Evolutionary conservation across 2,113 vertebrate genomes (phyloP).

Genomic region (Solea solea): DNA sequence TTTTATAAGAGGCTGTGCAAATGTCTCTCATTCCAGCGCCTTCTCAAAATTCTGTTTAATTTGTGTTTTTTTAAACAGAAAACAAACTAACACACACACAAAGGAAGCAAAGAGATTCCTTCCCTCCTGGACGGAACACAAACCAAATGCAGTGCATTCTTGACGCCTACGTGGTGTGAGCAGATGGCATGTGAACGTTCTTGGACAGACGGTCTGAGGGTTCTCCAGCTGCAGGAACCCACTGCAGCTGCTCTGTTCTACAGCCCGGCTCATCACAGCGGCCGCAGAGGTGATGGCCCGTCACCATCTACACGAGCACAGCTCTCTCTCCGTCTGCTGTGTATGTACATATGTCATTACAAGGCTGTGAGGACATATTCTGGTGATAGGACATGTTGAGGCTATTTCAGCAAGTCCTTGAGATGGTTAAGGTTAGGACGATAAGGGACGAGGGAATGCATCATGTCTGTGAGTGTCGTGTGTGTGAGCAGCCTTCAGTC

Average conservation of each 20-base stretch:
- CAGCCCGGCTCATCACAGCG: neutral
- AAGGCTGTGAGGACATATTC: neutral
- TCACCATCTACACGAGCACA: slow-evolving; percentile 24
- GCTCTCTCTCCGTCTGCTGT: slow-evolving; percentile 3
- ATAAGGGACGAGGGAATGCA: too few species aligned
- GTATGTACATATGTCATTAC: neutral
- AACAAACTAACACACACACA: neutral
- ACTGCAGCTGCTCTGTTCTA: slow-evolving; percentile 11
- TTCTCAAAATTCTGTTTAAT: neutral
- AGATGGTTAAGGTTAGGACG: too few species aligned
- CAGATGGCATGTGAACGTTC: slow-evolving; percentile 17
- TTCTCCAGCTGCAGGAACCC: slow-evolving; percentile 25
- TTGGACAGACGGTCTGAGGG: slow-evolving; percentile 38
- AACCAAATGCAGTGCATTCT: neutral
- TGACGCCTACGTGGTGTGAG: slow-evolving; percentile 10
- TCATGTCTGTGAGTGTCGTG: neutral
- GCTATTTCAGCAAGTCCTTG: too few species aligned
- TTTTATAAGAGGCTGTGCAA: too few species aligned
- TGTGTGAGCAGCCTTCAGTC: slow-evolving; percentile 41
- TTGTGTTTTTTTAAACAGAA: too few species aligned
- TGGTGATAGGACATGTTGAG: neutral
- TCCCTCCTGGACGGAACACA: neutral
- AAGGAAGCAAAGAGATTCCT: neutral
- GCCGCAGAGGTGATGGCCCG: slow-evolving; percentile 30
- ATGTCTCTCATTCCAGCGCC: too few species aligned